Evolutionary conservation across 2,888 invertebrate genomes (phyloP).

Genomic region (Thymelicus lineola): DNA sequence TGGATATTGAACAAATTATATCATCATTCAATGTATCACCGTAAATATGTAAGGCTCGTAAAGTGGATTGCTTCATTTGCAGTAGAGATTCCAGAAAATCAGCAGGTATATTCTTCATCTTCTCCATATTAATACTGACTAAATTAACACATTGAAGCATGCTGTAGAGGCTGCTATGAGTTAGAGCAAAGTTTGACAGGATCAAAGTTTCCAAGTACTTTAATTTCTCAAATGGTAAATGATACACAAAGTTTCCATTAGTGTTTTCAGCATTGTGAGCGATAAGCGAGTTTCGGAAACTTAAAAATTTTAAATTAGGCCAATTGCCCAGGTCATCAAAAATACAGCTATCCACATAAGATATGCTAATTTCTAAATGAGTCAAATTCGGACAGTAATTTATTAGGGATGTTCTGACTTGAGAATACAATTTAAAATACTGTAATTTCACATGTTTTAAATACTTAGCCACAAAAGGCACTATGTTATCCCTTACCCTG

Average conservation of each 20-base stretch:
- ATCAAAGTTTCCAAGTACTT: constrained; percentile 75
- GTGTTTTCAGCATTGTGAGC: constrained; percentile 75
- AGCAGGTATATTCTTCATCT: constrained; percentile 83
- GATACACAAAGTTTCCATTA: constrained; percentile 80
- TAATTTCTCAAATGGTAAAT: constrained; percentile 79
- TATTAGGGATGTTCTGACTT: constrained; percentile 78
- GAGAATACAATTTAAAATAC: constrained; percentile 83
- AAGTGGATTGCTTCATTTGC: constrained; percentile 68
- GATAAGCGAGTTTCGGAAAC: constrained; percentile 81
- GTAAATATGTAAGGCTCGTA: constrained; percentile 77
- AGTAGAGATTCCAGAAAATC: constrained; percentile 78
- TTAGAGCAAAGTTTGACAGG: constrained; percentile 80
- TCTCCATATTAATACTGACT: constrained; percentile 82
- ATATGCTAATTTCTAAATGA: constrained; percentile 83
- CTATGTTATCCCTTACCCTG: constrained; percentile 79
- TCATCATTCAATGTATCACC: constrained; percentile 82
- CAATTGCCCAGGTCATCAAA: constrained; percentile 80
- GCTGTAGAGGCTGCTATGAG: constrained; percentile 75
- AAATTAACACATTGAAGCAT: constrained; percentile 79
- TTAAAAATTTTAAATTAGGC: constrained; percentile 81
- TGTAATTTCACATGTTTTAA: constrained; percentile 82
- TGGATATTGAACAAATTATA: constrained; percentile 74
- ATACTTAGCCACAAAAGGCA: constrained; percentile 82
- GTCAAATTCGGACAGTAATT: constrained; percentile 81
- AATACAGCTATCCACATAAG: constrained; percentile 82